phyloP scores from a whole-genome alignment of 1,140 invertebrate genomes.

The Drosophila repleta region DNA sequence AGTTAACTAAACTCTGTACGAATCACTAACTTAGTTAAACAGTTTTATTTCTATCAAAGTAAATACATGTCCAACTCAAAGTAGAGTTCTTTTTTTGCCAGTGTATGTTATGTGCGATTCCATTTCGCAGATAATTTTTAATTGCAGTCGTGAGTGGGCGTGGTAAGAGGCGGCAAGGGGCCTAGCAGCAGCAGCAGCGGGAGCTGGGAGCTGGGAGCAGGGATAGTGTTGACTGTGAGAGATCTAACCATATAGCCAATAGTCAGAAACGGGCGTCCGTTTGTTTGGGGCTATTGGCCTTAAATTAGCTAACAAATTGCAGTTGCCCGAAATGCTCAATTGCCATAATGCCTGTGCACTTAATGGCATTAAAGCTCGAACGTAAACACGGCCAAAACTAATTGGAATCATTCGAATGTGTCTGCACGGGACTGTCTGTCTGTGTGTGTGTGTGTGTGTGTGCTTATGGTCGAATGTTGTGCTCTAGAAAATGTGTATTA shows the following conservation, averaged over 20 bases:
- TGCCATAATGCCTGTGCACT: slow-evolving; percentile 51
- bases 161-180: background rate
- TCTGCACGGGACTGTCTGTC: slow-evolving; percentile 1
- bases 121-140: slow-evolving; percentile 72
- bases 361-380: slow-evolving; percentile 62
- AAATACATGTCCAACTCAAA: too few species aligned
- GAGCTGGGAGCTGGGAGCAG: background rate
- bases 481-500: slow-evolving; percentile 72
- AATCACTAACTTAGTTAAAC: background rate
- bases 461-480: slow-evolving; percentile 10
- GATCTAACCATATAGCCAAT: slow-evolving; percentile 11
- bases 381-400: slow-evolving; percentile 59
- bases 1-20: too few species aligned
- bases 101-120: slow-evolving; percentile 70
- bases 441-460: slow-evolving; percentile 4
- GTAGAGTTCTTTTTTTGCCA: slow-evolving; percentile 40
- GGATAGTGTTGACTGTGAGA: background rate
- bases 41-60: background rate
- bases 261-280: slow-evolving; percentile 4
- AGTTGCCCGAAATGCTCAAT: slow-evolving; percentile 54
- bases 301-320: slow-evolving; percentile 79
- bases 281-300: slow-evolving; percentile 45
- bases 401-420: slow-evolving; percentile 47
- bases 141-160: slow-evolving; percentile 37
- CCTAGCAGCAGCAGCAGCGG: background rate